Percentiles rank a stretch among this genome's conserved stretches.
phyloP scores from a whole-genome alignment of 2,113 vertebrate species.

The Siniperca knerii region DNA sequence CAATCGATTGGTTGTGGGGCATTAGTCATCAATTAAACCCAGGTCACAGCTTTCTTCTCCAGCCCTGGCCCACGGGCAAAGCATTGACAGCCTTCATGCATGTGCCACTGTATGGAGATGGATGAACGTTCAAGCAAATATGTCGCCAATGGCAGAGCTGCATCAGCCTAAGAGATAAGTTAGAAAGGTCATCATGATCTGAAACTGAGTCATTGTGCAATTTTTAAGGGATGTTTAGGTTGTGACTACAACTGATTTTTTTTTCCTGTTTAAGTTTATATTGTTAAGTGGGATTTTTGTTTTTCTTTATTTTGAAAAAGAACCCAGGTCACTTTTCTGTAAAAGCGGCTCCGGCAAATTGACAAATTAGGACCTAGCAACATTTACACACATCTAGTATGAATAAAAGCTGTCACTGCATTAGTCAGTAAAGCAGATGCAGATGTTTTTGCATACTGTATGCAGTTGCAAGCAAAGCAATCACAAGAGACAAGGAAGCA shows the following conservation, averaged over 20 bases:
- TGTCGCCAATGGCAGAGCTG: neutral
- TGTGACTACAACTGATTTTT: no score
- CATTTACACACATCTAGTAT: neutral
- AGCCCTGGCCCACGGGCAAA: constrained; percentile 31
- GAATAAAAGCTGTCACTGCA: neutral
- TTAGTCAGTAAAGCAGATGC: neutral
- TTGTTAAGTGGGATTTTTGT: no score
- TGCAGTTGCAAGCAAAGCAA: neutral
- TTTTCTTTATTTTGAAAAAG: constrained; percentile 1
- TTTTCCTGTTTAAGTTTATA: no score
- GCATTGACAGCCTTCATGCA: constrained; percentile 56
- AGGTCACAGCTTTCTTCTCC: constrained; percentile 67
- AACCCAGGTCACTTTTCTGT: neutral
- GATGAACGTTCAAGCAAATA: constrained; percentile 28
- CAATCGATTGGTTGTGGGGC: constrained; percentile 95
- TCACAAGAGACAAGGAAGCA: neutral
- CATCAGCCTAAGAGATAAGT: neutral
- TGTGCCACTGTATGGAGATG: constrained; percentile 69
- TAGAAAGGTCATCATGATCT: constrained; percentile 9
- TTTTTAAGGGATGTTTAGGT: no score
- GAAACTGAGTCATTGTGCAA: no score
- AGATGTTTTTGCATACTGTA: neutral
- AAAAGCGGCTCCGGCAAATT: neutral
- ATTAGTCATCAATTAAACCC: constrained; percentile 85
- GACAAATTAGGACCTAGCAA: neutral